Percentiles rank a stretch among this genome's conserved stretches.
These are phyloP conservation scores for Vulpes lagopus DNA, from an alignment of 2,113 vertebrate species.

Conservation along the genomic window DNA sequence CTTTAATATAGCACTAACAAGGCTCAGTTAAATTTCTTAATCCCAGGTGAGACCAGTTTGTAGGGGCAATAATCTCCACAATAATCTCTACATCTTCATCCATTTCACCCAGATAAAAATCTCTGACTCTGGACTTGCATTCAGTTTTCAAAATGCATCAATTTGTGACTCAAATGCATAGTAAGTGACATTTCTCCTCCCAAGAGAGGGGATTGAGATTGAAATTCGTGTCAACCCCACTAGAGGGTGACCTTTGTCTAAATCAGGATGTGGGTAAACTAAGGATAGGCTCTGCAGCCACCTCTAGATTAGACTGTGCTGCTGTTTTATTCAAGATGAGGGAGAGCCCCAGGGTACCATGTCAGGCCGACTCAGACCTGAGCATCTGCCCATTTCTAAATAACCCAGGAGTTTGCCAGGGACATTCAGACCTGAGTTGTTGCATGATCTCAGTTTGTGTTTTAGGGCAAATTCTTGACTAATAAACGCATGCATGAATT, in stretches of 20 bases:
- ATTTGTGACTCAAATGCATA: neutral
- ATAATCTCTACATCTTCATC: constrained; percentile 38
- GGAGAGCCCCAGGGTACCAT: neutral
- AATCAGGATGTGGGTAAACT: neutral
- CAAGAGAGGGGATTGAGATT: neutral
- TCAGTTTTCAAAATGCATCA: constrained; percentile 3
- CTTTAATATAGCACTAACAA: neutral
- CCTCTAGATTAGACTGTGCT: neutral
- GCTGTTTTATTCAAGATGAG: neutral
- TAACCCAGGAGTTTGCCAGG: neutral
- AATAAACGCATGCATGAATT: neutral
- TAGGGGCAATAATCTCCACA: neutral
- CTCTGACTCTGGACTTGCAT: constrained; percentile 20
- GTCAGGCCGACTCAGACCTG: neutral
- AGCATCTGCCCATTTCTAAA: neutral
- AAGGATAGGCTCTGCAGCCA: neutral
- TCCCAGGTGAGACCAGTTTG: neutral
- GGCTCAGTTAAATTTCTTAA: constrained; percentile 17
- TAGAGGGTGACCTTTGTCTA: constrained; percentile 66
- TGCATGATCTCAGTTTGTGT: neutral
- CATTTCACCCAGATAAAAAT: neutral
- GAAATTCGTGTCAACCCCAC: neutral
- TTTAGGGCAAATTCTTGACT: neutral
- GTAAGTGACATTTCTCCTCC: neutral
- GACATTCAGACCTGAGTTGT: neutral